Evolutionary conservation across 2,888 invertebrate species (phyloP).

Genomic region (Leuctra nigra): DNA sequence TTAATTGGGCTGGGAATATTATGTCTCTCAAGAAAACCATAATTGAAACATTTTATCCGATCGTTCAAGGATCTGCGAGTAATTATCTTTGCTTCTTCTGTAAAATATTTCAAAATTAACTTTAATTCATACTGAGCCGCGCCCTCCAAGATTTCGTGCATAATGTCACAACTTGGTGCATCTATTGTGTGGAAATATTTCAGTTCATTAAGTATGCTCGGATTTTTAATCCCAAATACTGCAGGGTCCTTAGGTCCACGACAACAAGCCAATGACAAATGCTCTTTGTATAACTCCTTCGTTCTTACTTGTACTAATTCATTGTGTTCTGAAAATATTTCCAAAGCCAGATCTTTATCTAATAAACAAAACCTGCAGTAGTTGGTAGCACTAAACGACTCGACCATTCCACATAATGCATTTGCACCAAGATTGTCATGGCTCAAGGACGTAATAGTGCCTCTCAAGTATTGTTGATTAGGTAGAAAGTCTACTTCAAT

Average conservation of each 20-base stretch:
- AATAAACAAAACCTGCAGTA: constrained; percentile 30
- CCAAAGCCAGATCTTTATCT: constrained; percentile 19
- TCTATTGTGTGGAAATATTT: constrained; percentile 28
- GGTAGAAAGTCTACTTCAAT: constrained; percentile 8
- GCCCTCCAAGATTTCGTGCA: constrained; percentile 32
- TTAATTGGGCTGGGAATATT: constrained; percentile 20
- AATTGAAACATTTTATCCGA: neutral
- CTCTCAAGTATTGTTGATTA: constrained; percentile 10
- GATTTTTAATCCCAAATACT: neutral
- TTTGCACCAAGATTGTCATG: constrained; percentile 31
- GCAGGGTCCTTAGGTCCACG: neutral
- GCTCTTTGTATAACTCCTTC: neutral
- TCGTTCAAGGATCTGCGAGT: neutral
- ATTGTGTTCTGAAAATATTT: neutral
- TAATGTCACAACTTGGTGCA: constrained; percentile 28
- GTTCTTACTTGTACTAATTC: neutral
- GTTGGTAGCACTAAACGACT: constrained; percentile 31
- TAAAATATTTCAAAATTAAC: constrained; percentile 2
- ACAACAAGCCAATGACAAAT: neutral
- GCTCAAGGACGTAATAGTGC: constrained; percentile 21
- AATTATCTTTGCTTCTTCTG: neutral
- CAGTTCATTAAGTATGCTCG: constrained; percentile 27
- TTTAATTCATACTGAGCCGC: constrained; percentile 29
- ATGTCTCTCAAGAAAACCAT: neutral
- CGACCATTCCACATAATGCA: constrained; percentile 29